Evolutionary conservation across 2,113 vertebrate species (phyloP).

Genomic region (Cyphomyrus discorhynchus): DNA sequence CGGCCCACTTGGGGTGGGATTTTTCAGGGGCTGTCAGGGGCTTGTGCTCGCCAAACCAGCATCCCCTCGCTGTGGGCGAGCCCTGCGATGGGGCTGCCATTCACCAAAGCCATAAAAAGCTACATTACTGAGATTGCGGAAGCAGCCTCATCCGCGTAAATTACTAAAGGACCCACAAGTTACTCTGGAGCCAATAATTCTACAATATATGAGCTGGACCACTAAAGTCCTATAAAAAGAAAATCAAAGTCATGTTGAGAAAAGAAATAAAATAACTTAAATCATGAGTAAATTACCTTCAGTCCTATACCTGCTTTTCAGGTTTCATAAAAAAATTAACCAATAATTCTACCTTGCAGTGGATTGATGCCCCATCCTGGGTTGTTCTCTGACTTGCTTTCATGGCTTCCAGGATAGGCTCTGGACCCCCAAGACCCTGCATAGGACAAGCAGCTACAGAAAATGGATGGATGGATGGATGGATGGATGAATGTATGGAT

Average conservation of each 20-base stretch:
- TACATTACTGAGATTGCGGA: background rate
- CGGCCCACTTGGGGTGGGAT: background rate
- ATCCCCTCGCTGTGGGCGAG: background rate
- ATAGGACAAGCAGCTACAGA: background rate
- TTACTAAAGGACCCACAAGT: background rate
- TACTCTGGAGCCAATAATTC: background rate
- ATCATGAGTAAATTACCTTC: background rate
- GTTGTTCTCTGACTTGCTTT: background rate
- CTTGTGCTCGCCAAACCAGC: background rate
- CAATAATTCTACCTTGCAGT: background rate
- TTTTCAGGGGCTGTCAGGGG: background rate
- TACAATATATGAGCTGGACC: background rate
- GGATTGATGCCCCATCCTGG: background rate
- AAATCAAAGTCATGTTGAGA: background rate
- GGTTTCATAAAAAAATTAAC: background rate
- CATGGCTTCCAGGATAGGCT: background rate
- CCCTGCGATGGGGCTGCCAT: background rate
- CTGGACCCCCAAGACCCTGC: background rate
- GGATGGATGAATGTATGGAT: background rate
- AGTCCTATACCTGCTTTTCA: background rate
- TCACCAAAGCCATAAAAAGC: background rate
- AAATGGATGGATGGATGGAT: background rate
- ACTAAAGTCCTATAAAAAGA: background rate
- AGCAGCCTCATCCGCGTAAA: background rate
- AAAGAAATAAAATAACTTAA: background rate